phyloP scores from a whole-genome alignment of 2,113 vertebrate species.

The Odontesthes bonariensis region DNA sequence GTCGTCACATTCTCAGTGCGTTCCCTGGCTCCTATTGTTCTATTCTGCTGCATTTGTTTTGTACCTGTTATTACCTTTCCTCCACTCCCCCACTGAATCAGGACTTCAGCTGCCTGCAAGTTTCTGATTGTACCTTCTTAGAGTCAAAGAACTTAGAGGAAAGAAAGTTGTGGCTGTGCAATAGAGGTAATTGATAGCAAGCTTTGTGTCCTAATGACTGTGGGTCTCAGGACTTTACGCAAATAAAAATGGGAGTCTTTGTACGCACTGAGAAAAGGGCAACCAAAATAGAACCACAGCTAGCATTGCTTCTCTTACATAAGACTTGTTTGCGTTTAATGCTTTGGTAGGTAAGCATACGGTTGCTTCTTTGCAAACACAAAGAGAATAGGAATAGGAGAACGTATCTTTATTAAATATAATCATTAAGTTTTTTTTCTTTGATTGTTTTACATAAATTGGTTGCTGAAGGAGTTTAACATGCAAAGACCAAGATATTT shows the following conservation, averaged over 20 bases:
- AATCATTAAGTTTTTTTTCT: neutral
- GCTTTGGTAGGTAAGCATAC: conserved; percentile 26
- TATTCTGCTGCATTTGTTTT: conserved; percentile 65
- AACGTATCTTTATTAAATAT: conserved; percentile 4
- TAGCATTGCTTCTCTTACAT: conserved; percentile 15
- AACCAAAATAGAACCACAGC: conserved; percentile 61
- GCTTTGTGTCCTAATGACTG: conserved; percentile 54
- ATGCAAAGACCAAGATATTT: conserved; percentile 7
- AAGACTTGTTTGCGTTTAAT: conserved; percentile 49
- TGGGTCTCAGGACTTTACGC: conserved; percentile 72
- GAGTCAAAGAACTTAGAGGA: conserved; percentile 47
- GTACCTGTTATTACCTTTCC: conserved; percentile 72
- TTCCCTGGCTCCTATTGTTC: conserved; percentile 59
- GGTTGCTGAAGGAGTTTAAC: conserved; percentile 13
- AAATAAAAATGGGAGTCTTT: conserved; percentile 65
- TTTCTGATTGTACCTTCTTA: conserved; percentile 72
- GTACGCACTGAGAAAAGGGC: conserved; percentile 57
- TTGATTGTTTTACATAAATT: neutral
- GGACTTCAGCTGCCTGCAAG: conserved; percentile 68
- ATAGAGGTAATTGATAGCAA: conserved; percentile 79
- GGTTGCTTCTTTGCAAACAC: conserved; percentile 44
- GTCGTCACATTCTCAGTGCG: conserved; percentile 41
- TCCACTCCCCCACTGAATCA: conserved; percentile 68
- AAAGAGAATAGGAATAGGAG: conserved; percentile 21
- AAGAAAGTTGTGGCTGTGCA: conserved; percentile 51